A percentile compares a stretch with the other conserved stretches of the same genome.
Evolutionary conservation across 2,797 vertebrate species (phyloP).

Genomic region (Sternotherus odoratus): DNA sequence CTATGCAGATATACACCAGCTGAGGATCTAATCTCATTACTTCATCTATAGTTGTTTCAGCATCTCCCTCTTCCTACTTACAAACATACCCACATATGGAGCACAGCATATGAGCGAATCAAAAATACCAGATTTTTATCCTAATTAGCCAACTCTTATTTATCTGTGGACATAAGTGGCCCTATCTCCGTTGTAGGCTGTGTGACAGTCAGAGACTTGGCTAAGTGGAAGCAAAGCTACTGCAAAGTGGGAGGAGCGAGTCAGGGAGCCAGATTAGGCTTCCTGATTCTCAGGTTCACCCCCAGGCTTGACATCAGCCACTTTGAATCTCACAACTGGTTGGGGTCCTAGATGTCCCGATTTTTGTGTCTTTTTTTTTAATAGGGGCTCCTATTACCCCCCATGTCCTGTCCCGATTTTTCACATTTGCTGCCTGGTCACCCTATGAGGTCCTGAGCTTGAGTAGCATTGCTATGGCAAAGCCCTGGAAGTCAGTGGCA

Average conservation of each 20-base stretch:
- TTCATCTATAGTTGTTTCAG: background rate
- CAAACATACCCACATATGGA: background rate
- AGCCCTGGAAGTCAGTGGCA: background rate
- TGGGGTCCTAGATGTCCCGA: background rate
- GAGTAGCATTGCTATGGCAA: accelerated
- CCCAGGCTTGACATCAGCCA: accelerated
- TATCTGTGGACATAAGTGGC: background rate
- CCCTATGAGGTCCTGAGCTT: too few species aligned
- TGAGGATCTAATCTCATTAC: background rate
- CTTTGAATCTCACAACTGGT: background rate
- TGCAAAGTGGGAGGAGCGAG: background rate
- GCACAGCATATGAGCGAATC: background rate
- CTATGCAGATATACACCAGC: background rate
- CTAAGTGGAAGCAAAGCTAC: background rate
- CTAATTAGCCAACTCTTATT: background rate
- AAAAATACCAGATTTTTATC: background rate
- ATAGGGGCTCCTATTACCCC: too few species aligned
- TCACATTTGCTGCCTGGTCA: too few species aligned
- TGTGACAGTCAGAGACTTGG: background rate
- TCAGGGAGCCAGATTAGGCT: background rate
- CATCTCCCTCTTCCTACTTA: background rate
- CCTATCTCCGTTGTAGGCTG: background rate
- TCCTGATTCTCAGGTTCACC: background rate
- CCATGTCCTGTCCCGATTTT: too few species aligned
- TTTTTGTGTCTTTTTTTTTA: too few species aligned